Evolutionary conservation across 2,888 invertebrate species (phyloP).

Genomic region (Camponotus fellah): DNA sequence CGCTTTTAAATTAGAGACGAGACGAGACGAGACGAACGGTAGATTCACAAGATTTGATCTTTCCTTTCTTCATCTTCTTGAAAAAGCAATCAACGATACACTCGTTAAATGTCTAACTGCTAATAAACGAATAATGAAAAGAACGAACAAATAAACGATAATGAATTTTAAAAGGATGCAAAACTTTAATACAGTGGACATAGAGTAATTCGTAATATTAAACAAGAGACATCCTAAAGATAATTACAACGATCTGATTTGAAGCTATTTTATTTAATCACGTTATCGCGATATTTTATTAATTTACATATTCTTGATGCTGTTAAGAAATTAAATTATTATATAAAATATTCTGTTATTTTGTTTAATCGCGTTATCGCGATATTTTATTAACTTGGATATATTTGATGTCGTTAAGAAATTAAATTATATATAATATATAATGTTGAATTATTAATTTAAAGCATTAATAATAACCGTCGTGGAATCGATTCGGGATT

Average conservation of each 20-base stretch:
- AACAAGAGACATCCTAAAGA: neutral
- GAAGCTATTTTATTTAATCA: neutral
- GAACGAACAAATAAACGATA: neutral
- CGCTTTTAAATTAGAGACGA: constrained; percentile 20
- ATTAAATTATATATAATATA: neutral
- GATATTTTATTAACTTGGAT: neutral
- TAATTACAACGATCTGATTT: neutral
- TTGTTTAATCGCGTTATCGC: neutral
- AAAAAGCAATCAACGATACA: constrained; percentile 16
- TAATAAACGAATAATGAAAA: neutral
- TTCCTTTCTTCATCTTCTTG: neutral
- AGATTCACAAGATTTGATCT: constrained; percentile 23
- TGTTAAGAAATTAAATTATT: neutral
- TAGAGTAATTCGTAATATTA: neutral
- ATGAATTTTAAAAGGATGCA: neutral
- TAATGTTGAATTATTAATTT: neutral
- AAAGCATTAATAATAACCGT: neutral
- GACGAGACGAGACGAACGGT: constrained; percentile 10
- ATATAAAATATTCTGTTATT: neutral
- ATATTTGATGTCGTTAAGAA: neutral
- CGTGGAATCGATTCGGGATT: neutral
- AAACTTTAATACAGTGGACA: neutral
- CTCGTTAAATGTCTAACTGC: neutral
- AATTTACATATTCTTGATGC: neutral
- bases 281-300: neutral